Conservation (phyloP, 2,888 invertebrate genomes). For the Euzophera pinguis region DNA sequence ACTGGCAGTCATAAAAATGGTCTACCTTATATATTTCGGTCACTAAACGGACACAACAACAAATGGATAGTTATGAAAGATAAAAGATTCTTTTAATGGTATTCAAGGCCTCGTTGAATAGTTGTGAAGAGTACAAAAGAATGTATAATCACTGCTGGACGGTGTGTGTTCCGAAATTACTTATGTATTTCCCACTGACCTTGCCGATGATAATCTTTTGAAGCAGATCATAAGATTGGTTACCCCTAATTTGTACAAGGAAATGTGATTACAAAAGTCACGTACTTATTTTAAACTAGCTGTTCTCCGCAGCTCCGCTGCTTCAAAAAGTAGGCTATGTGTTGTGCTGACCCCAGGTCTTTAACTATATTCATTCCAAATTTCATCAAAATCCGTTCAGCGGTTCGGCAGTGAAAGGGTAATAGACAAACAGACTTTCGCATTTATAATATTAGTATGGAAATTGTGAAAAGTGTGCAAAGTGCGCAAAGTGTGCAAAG, state of each 20-base stretch:
- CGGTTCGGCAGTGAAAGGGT: no score
- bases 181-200: conserved; percentile 16
- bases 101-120: conserved; percentile 58
- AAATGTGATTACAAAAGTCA: not conserved
- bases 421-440: no score
- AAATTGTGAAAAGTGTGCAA: no score
- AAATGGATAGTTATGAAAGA: conserved; percentile 47
- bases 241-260: conserved; percentile 5
- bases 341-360: no score
- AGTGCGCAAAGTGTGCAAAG: no score
- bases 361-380: no score
- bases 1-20: conserved; percentile 41
- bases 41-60: conserved; percentile 42
- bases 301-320: no score
- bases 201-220: conserved; percentile 10
- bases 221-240: conserved; percentile 9
- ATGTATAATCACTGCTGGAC: conserved; percentile 52
- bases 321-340: no score
- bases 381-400: no score
- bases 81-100: conserved; percentile 50
- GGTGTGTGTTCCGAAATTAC: conserved; percentile 17
- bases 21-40: conserved; percentile 58
- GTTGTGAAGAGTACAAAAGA: conserved; percentile 62
- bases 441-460: no score
- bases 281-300: no score